These are phyloP conservation scores for Syritta pipiens DNA, from an alignment of 2,888 invertebrate genomes.

Conservation along the genomic window DNA sequence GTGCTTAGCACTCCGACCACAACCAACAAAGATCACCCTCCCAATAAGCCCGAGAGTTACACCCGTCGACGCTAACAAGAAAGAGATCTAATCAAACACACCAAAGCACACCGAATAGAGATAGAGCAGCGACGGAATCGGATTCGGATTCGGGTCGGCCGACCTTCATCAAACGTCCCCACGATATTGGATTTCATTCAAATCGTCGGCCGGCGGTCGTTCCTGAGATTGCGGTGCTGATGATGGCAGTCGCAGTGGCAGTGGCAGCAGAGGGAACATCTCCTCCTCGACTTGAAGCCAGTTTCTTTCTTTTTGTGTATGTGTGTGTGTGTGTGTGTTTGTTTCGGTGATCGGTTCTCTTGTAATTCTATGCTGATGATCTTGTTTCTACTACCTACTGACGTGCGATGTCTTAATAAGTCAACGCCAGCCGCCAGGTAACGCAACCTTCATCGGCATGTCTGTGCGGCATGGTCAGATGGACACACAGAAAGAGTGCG, in stretches of 20 bases:
- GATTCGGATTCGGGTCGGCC: slow-evolving; percentile 29
- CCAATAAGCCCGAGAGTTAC: slow-evolving; percentile 49
- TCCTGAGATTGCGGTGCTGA: no score
- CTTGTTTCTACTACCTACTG: slow-evolving; percentile 68
- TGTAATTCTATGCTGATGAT: slow-evolving; percentile 69
- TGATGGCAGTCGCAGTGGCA: no score
- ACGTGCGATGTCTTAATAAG: slow-evolving; percentile 70
- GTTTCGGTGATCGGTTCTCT: slow-evolving; percentile 61
- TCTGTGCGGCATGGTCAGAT: slow-evolving; percentile 49
- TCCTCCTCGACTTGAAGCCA: no score
- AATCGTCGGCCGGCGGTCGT: slow-evolving; percentile 27
- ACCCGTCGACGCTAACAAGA: slow-evolving; percentile 53
- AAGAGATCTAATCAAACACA: slow-evolving; percentile 59
- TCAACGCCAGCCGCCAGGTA: slow-evolving; percentile 58
- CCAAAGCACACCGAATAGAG: slow-evolving; percentile 54
- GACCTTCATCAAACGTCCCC: slow-evolving; percentile 67
- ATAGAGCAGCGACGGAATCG: slow-evolving; percentile 16
- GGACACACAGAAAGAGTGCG: slow-evolving; percentile 41
- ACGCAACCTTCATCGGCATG: slow-evolving; percentile 47
- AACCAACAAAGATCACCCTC: slow-evolving; percentile 39
- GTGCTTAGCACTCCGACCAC: background rate
- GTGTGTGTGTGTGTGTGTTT: slow-evolving; percentile 23
- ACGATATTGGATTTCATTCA: slow-evolving; percentile 66
- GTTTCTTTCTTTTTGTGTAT: background rate
- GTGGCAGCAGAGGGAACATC: slow-evolving; percentile 34